Conservation (phyloP, 2,797 vertebrate genomes). For the Bryconaethiops microstoma region DNA sequence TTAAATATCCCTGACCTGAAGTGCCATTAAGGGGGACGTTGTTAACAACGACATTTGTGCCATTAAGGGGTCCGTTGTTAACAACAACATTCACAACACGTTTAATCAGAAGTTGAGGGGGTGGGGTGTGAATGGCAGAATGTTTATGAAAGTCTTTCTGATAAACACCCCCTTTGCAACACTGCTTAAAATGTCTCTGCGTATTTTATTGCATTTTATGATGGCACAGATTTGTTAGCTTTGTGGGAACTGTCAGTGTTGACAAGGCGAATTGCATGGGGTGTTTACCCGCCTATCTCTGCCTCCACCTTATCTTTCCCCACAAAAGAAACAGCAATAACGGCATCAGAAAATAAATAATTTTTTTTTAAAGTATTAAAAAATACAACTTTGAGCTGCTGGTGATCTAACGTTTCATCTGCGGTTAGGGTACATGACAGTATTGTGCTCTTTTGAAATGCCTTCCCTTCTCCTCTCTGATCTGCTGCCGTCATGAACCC, state of each 20-base stretch:
- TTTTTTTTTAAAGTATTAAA: not conserved
- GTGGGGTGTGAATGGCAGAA: not conserved
- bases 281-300: slow-evolving; percentile 38
- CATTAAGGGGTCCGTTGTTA: slow-evolving; percentile 31
- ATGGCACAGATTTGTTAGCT: slow-evolving; percentile 51
- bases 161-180: not conserved
- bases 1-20: slow-evolving; percentile 27
- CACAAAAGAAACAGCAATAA: slow-evolving; percentile 4
- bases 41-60: too few species aligned
- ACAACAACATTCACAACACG: slow-evolving; percentile 5
- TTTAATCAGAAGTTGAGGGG: slow-evolving; percentile 40
- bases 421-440: not conserved
- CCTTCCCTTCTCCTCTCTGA: not conserved
- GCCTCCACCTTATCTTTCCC: not conserved
- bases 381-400: not conserved
- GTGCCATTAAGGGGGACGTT: slow-evolving; percentile 9
- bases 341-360: not conserved
- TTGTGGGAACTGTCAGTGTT: slow-evolving; percentile 51
- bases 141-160: not conserved
- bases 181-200: slow-evolving; percentile 11
- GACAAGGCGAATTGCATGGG: slow-evolving; percentile 41
- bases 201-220: slow-evolving; percentile 47
- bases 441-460: not conserved
- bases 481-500: not conserved
- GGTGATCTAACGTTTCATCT: slow-evolving; percentile 14